Conservation (phyloP, 2,888 invertebrate species). For the Drosophila nr. perissopoda region DNA sequence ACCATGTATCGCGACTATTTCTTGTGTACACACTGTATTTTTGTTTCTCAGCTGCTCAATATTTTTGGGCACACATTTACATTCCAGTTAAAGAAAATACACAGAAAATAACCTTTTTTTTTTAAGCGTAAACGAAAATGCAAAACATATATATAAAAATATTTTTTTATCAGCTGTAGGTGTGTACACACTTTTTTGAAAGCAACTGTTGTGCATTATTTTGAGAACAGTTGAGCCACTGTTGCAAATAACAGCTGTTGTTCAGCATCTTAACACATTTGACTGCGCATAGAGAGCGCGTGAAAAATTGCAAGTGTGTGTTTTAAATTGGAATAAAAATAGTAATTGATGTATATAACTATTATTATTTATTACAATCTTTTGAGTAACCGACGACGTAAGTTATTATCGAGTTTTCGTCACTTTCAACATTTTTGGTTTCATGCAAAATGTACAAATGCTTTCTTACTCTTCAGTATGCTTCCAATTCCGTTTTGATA, state of each 20-base stretch:
- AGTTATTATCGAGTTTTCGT: not conserved
- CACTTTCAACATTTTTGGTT: conserved; percentile 26
- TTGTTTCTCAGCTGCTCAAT: not conserved
- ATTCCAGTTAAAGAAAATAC: not conserved
- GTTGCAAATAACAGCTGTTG: not conserved
- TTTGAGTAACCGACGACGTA: no score
- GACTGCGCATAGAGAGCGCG: no score
- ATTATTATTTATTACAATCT: no score
- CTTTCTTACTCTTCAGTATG: not conserved
- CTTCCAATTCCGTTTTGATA: not conserved
- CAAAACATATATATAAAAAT: not conserved
- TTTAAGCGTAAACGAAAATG: no score
- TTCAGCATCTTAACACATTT: not conserved
- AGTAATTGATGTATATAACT: no score
- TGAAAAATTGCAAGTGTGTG: no score
- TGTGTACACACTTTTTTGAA: no score
- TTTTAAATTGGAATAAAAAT: no score
- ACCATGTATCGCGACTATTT: conserved; percentile 2
- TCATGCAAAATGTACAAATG: conserved; percentile 68
- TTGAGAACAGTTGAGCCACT: no score
- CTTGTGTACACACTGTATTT: not conserved
- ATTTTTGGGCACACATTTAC: not conserved
- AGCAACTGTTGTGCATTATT: no score
- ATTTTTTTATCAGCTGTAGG: no score
- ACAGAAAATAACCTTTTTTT: not conserved